Evolutionary conservation across 2,797 vertebrate species (phyloP).

Genomic region (Buceros bicornis): DNA sequence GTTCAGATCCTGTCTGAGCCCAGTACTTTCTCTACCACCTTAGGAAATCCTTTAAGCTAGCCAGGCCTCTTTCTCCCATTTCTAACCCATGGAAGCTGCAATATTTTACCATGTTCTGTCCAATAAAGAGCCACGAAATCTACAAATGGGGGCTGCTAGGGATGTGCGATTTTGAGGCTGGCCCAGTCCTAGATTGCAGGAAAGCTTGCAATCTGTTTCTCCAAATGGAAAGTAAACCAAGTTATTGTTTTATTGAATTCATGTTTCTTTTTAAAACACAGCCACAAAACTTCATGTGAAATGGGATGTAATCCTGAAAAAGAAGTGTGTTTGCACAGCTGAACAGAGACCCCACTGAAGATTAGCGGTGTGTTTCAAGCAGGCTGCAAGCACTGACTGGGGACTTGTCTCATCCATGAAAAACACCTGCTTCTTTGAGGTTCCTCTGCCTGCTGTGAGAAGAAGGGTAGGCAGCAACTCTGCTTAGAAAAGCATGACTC

Average conservation of each 20-base stretch:
- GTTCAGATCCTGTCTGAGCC: neutral
- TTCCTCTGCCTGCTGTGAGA: conserved; percentile 35
- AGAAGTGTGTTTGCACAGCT: conserved; percentile 47
- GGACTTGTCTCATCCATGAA: neutral
- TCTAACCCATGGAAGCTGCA: neutral
- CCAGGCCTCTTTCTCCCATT: neutral
- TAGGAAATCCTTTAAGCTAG: neutral
- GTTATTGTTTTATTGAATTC: conserved; percentile 32
- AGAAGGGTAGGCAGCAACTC: neutral
- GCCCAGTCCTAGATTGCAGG: neutral
- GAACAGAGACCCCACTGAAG: conserved; percentile 30
- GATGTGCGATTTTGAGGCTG: neutral
- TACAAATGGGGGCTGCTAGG: neutral
- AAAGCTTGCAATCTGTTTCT: neutral
- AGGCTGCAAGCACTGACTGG: neutral
- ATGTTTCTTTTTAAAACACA: conserved; percentile 46
- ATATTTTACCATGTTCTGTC: neutral
- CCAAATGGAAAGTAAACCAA: conserved; percentile 18
- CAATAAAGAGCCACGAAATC: neutral
- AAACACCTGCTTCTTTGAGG: conserved; percentile 63
- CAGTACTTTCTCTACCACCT: neutral
- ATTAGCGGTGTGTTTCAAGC: conserved; percentile 21
- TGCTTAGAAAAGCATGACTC: neutral
- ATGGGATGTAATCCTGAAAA: conserved; percentile 58
- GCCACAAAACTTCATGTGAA: conserved; percentile 23